Evolutionary conservation across 2,113 vertebrate species (phyloP).

Genomic region (Todiramphus chloris): DNA sequence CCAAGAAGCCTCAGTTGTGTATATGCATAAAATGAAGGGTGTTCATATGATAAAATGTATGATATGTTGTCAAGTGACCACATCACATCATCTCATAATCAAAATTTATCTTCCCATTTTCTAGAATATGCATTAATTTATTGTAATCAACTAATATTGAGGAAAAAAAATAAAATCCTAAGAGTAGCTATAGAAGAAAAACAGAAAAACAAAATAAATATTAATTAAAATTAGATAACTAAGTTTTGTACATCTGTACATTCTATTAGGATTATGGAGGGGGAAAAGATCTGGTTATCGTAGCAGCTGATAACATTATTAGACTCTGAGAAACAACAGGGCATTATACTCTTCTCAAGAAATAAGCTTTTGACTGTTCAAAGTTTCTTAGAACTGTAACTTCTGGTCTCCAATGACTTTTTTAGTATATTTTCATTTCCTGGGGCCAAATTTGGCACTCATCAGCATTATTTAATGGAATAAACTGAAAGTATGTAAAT

Average conservation of each 20-base stretch:
- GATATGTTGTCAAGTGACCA: background rate
- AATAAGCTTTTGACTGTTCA: background rate
- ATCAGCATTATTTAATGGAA: background rate
- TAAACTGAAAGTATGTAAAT: background rate
- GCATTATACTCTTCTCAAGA: background rate
- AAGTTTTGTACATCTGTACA: background rate
- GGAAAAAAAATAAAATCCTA: background rate
- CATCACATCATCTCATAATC: background rate
- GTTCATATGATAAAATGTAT: background rate
- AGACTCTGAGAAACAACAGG: background rate
- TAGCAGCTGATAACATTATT: background rate
- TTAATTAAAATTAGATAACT: background rate
- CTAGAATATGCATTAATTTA: background rate
- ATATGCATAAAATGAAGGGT: background rate
- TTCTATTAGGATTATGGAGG: background rate
- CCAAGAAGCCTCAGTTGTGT: background rate
- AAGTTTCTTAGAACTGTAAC: background rate
- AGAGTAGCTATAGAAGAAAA: background rate
- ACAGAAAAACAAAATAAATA: background rate
- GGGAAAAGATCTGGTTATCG: background rate
- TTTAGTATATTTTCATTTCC: background rate
- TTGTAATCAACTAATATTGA: background rate
- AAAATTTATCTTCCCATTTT: background rate
- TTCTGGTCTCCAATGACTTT: background rate
- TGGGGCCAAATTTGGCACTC: background rate